phyloP scores from a whole-genome alignment of 2,888 invertebrate genomes.

The Pecten maximus region DNA sequence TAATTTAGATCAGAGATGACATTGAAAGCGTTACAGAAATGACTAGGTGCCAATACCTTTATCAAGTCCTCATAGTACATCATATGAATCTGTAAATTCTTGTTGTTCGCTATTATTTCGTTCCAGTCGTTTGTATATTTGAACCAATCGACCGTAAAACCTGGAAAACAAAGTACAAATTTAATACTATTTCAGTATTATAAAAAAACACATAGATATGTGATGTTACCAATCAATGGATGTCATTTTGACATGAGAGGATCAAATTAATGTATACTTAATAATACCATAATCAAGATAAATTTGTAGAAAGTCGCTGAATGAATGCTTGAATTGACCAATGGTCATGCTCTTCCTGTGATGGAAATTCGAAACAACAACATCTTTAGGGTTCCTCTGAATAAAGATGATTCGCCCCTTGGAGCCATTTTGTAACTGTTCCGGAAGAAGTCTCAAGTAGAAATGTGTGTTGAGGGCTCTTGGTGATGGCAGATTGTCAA shows the following conservation, averaged over 20 bases:
- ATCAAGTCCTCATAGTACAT: background rate
- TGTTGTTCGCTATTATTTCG: background rate
- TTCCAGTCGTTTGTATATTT: background rate
- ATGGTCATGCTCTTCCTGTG: slow-evolving; percentile 27
- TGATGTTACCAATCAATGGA: no score
- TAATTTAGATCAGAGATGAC: no score
- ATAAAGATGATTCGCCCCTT: slow-evolving; percentile 39
- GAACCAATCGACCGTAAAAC: background rate
- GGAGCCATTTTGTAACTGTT: slow-evolving; percentile 39
- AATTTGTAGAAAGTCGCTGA: slow-evolving; percentile 12
- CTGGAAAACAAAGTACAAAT: background rate
- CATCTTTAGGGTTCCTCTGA: slow-evolving; percentile 48
- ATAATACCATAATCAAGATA: background rate
- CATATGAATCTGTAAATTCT: background rate
- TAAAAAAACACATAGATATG: no score
- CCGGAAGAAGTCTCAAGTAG: slow-evolving; percentile 33
- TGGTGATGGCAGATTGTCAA: slow-evolving; percentile 35
- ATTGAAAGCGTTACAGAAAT: background rate
- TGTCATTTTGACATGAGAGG: no score
- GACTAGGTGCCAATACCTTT: background rate
- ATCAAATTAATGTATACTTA: no score
- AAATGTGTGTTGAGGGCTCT: slow-evolving; percentile 44
- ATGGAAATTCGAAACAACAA: slow-evolving; percentile 43
- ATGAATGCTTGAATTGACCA: background rate
- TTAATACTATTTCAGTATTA: no score